Conservation (phyloP, 2,888 invertebrate genomes). For the Eupsilia transversa region DNA sequence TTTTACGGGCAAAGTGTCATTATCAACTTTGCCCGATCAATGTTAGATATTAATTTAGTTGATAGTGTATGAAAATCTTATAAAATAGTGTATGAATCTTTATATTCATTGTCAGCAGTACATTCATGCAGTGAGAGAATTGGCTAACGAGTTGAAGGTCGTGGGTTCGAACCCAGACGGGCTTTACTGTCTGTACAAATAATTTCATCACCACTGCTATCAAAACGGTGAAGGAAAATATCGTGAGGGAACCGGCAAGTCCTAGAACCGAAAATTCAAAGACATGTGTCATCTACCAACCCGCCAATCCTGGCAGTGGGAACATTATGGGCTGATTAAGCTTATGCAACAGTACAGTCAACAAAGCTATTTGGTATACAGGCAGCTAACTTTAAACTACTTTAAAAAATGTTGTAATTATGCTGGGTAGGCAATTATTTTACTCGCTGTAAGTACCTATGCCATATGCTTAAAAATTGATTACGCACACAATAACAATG, state of each 20-base stretch:
- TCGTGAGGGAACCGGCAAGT: neutral
- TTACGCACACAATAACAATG: no score
- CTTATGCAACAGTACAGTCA: neutral
- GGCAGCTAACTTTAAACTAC: no score
- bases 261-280: neutral
- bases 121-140: neutral
- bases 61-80: neutral
- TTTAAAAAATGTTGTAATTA: no score
- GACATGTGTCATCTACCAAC: neutral
- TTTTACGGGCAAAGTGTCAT: slow-evolving; percentile 18
- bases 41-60: slow-evolving; percentile 27
- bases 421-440: no score
- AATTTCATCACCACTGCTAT: neutral
- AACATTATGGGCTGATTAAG: neutral
- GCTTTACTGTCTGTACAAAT: neutral
- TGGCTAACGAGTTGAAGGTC: neutral
- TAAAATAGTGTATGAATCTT: neutral
- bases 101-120: neutral
- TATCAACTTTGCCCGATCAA: slow-evolving; percentile 20
- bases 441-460: no score
- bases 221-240: neutral
- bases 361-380: no score
- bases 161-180: neutral
- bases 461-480: no score
- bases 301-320: neutral